These are phyloP conservation scores for Orius laevigatus DNA, from an alignment of 1,140 invertebrate species.

Conservation along the genomic window DNA sequence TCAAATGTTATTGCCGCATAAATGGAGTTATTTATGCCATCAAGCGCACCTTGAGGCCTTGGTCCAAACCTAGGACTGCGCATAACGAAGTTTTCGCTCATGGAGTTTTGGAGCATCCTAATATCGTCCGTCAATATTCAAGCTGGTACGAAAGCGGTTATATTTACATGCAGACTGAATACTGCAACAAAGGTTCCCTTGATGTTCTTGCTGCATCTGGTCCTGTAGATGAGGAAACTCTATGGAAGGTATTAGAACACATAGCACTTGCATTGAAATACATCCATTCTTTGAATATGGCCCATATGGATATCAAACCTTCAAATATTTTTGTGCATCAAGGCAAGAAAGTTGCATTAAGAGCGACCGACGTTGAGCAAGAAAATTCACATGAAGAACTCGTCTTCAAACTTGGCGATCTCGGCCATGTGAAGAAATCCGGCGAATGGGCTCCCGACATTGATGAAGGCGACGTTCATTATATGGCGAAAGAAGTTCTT, in stretches of 20 bases:
- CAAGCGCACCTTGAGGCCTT: constrained; percentile 67
- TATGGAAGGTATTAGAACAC: constrained; percentile 19
- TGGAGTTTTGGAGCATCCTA: constrained; percentile 70
- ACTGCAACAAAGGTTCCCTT: constrained; percentile 74
- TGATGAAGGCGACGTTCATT: constrained; percentile 87
- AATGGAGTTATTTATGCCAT: constrained; percentile 88
- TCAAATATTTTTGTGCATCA: constrained; percentile 74
- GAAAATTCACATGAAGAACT: too few species aligned
- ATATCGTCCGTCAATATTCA: constrained; percentile 82
- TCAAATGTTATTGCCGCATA: constrained; percentile 73
- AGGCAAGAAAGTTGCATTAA: constrained; percentile 23
- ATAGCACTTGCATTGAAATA: constrained; percentile 37
- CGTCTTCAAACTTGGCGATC: constrained; percentile 31
- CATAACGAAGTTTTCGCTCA: constrained; percentile 86
- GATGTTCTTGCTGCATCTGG: constrained; percentile 37
- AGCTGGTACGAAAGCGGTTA: constrained; percentile 87
- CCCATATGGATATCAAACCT: constrained; percentile 87
- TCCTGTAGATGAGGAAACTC: constrained; percentile 33
- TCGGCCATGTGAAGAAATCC: constrained; percentile 76
- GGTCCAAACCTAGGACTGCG: constrained; percentile 59
- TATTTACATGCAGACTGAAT: constrained; percentile 87
- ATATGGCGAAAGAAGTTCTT: constrained; percentile 70
- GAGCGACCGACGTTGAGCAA: too few species aligned
- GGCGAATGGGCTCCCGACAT: constrained; percentile 52
- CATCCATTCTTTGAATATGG: constrained; percentile 74